These are phyloP conservation scores for Dolichoris vasculosae DNA, from an alignment of 1,140 invertebrate genomes.

Conservation along the genomic window DNA sequence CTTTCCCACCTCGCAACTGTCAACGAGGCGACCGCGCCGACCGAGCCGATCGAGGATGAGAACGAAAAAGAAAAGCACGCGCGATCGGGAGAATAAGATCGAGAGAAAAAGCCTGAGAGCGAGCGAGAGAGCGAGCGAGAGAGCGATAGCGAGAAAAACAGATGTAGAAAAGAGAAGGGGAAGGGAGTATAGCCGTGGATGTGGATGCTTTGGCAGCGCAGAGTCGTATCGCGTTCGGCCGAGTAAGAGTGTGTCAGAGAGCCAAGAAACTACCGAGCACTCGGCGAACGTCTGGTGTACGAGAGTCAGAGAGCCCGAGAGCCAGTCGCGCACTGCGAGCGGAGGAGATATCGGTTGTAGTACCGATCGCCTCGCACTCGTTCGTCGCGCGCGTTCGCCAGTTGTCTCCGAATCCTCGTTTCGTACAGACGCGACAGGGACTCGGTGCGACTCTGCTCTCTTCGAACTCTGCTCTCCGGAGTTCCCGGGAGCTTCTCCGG, in stretches of 20 bases:
- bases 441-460: neutral
- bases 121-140: neutral
- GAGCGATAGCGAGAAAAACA: neutral
- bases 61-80: constrained; percentile 1
- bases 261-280: constrained; percentile 39
- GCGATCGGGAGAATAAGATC: neutral
- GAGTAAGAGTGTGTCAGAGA: constrained; percentile 34
- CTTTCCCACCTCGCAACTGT: neutral
- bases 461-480: neutral
- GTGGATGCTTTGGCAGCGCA: constrained; percentile 40
- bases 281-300: constrained; percentile 2
- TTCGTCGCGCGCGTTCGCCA: constrained; percentile 56
- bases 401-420: constrained; percentile 71
- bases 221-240: constrained; percentile 34
- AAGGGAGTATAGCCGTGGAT: constrained; percentile 21
- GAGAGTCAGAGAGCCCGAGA: constrained; percentile 43
- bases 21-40: neutral
- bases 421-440: constrained; percentile 51
- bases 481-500: neutral
- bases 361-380: constrained; percentile 12
- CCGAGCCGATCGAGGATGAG: neutral
- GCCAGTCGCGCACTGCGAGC: constrained; percentile 24
- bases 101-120: neutral
- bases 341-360: constrained; percentile 2
- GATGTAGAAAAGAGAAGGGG: constrained; percentile 40